Evolutionary conservation across 2,888 invertebrate genomes (phyloP).

Genomic region (Dexiosoma caninum): DNA sequence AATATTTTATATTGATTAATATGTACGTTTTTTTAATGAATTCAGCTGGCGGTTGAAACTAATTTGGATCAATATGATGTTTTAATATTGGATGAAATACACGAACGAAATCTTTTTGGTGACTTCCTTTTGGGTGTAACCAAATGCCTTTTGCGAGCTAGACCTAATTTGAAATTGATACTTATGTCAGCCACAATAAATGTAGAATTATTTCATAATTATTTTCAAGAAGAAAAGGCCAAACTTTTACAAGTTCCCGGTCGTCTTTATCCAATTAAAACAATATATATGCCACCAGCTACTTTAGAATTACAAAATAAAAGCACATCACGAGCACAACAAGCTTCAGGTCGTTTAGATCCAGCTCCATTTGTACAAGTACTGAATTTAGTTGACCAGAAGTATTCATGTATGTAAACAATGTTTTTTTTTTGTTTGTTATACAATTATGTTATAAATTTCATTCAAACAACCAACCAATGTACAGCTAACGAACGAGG

Average conservation of each 20-base stretch:
- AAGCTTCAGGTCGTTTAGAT: conserved; percentile 87
- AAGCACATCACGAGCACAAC: conserved; percentile 76
- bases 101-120: conserved; percentile 96
- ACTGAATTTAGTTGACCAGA: conserved; percentile 93
- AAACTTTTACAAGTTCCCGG: conserved; percentile 96
- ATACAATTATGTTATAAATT: neutral
- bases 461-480: neutral
- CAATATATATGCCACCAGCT: conserved; percentile 87
- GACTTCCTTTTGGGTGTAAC: conserved; percentile 96
- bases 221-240: conserved; percentile 89
- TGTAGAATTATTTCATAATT: conserved; percentile 93
- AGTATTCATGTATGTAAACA: conserved; percentile 82
- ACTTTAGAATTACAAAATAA: conserved; percentile 79
- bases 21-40: neutral
- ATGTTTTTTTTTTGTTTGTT: neutral
- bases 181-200: conserved; percentile 99
- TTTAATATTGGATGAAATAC: conserved; percentile 97
- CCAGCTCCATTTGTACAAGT: conserved; percentile 95
- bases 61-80: conserved; percentile 91
- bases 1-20: neutral
- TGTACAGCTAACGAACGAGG: conserved; percentile 87
- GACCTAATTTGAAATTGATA: conserved; percentile 90
- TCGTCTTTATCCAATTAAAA: conserved; percentile 93
- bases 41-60: conserved; percentile 88
- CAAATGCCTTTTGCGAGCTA: conserved; percentile 91